A percentile compares a stretch with the other conserved stretches of the same genome.
phyloP scores from a whole-genome alignment of 1,140 invertebrate genomes.

The Ganaspis sp. region DNA sequence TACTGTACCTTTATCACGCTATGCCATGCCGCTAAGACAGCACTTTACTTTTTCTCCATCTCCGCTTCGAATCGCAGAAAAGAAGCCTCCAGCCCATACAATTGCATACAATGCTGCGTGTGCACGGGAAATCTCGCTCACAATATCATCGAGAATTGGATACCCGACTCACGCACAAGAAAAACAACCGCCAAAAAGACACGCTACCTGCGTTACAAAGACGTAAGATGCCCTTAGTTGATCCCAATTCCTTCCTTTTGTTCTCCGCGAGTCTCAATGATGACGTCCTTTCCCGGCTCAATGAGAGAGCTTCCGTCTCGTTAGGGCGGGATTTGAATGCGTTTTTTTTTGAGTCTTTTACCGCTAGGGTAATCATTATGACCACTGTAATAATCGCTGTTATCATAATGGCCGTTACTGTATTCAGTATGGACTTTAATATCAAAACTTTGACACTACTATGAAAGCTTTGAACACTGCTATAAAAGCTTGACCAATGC shows the following conservation, averaged over 20 bases:
- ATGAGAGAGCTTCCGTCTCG: background rate
- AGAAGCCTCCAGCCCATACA: background rate
- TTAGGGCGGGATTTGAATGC: too few relatives aligned
- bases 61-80: background rate
- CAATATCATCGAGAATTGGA: background rate
- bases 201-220: slow-evolving; percentile 7
- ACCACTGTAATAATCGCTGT: too few relatives aligned
- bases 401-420: too few relatives aligned
- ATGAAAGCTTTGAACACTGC: too few relatives aligned
- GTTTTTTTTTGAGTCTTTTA: too few relatives aligned
- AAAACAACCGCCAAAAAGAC: background rate
- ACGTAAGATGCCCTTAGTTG: slow-evolving; percentile 19
- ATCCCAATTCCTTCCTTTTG: slow-evolving; percentile 7
- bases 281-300: background rate
- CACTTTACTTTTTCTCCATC: slow-evolving; percentile 24
- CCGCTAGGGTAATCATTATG: too few relatives aligned
- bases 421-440: too few relatives aligned
- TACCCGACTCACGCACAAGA: background rate
- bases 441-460: too few relatives aligned
- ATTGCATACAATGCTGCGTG: background rate
- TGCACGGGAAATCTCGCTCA: background rate
- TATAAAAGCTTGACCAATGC: too few relatives aligned
- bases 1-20: slow-evolving; percentile 19
- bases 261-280: background rate
- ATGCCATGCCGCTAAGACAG: background rate